Evolutionary conservation across 2,888 invertebrate genomes (phyloP).

Genomic region (Slavum lentiscoides): DNA sequence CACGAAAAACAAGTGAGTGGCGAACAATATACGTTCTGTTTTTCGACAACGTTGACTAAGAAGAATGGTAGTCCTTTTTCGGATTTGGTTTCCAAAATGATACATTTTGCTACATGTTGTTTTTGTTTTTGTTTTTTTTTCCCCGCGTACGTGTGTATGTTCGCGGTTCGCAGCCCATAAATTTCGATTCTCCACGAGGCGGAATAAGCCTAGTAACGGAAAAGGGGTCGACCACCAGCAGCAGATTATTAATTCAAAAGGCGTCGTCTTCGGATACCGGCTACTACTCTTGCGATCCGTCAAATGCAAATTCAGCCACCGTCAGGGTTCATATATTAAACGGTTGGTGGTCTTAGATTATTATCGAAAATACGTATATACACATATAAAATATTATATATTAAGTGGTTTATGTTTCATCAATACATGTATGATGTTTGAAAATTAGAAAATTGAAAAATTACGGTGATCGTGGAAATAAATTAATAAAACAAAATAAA

Average conservation of each 20-base stretch:
- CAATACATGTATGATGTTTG: too few species aligned
- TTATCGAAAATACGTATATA: background rate
- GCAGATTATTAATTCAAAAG: slow-evolving; percentile 79
- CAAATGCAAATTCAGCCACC: slow-evolving; percentile 77
- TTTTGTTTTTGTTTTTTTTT: slow-evolving; percentile 23
- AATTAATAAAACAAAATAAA: too few species aligned
- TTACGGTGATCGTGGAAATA: too few species aligned
- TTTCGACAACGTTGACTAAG: slow-evolving; percentile 44
- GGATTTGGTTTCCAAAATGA: slow-evolving; percentile 42
- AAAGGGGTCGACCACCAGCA: slow-evolving; percentile 81
- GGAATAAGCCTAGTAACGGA: slow-evolving; percentile 86
- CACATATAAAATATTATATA: background rate
- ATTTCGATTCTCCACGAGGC: slow-evolving; percentile 86
- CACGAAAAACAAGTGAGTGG: slow-evolving; percentile 70
- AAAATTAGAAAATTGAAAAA: too few species aligned
- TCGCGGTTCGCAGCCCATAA: slow-evolving; percentile 71
- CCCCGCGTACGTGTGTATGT: slow-evolving; percentile 14
- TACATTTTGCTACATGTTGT: slow-evolving; percentile 29
- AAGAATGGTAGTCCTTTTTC: slow-evolving; percentile 46
- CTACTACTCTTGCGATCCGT: slow-evolving; percentile 80
- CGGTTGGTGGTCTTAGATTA: slow-evolving; percentile 66
- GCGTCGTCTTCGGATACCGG: slow-evolving; percentile 80
- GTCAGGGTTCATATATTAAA: slow-evolving; percentile 84
- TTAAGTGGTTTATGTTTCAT: slow-evolving; percentile 1
- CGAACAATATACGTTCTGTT: slow-evolving; percentile 38